Evolutionary conservation across 2,113 vertebrate species (phyloP).

Genomic region (Psilopogon haemacephalus): DNA sequence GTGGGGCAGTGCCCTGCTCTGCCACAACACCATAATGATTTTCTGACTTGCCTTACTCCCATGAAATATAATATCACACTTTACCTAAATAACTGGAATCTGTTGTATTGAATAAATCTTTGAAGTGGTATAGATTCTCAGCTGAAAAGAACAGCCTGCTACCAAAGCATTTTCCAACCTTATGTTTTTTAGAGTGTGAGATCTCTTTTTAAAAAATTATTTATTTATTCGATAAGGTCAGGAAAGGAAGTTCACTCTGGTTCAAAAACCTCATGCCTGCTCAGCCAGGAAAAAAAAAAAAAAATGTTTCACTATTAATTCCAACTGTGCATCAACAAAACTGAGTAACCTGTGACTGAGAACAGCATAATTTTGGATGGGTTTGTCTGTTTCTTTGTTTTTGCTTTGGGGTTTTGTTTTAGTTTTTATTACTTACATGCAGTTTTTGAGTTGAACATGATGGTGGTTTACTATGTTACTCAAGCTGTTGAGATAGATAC

Average conservation of each 20-base stretch:
- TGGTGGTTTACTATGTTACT: neutral
- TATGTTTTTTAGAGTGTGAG: fast-evolving
- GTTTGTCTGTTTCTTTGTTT: too few species aligned
- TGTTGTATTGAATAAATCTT: neutral
- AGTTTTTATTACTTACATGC: too few species aligned
- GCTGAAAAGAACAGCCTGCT: neutral
- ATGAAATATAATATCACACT: neutral
- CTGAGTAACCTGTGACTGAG: neutral
- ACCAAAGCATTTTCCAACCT: neutral
- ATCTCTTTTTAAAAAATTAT: neutral
- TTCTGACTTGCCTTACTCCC: neutral
- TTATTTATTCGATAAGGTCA: neutral
- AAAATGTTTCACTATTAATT: neutral
- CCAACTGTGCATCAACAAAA: neutral
- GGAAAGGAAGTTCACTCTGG: neutral
- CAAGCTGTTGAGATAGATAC: neutral
- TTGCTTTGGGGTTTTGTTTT: too few species aligned
- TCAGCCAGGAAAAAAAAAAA: neutral
- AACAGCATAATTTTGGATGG: neutral
- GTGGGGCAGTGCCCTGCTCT: too few species aligned
- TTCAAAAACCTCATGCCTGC: neutral
- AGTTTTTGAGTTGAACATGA: neutral
- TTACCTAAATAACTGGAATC: neutral
- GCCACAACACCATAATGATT: neutral
- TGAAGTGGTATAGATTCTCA: fast-evolving